Conservation (phyloP, 2,888 invertebrate species). For the Cosmopolites sordidus region DNA sequence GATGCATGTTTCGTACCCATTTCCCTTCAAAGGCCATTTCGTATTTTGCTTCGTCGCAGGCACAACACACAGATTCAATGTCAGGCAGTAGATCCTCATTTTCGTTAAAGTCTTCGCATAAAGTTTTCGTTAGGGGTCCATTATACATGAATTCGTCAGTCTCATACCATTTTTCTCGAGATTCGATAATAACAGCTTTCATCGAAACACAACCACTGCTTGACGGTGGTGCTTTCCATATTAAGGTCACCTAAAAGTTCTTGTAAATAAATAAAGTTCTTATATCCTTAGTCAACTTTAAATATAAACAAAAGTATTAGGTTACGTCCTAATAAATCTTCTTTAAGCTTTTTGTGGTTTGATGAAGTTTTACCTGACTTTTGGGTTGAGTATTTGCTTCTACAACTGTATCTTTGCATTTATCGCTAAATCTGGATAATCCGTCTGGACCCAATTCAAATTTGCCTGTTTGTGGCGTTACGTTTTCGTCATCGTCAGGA, state of each 20-base stretch:
- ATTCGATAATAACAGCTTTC: slow-evolving; percentile 71
- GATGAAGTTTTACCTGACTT: slow-evolving; percentile 57
- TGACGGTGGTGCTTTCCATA: slow-evolving; percentile 75
- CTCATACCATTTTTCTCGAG: slow-evolving; percentile 71
- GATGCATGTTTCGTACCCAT: slow-evolving; percentile 92
- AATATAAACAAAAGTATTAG: no score
- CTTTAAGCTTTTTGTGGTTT: no score
- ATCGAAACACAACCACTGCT: slow-evolving; percentile 78
- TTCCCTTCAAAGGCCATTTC: slow-evolving; percentile 85
- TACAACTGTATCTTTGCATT: slow-evolving; percentile 74
- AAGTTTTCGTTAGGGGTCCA: slow-evolving; percentile 60
- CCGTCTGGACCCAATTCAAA: slow-evolving; percentile 66
- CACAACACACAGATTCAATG: slow-evolving; percentile 73
- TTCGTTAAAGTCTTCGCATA: slow-evolving; percentile 64
- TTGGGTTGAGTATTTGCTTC: slow-evolving; percentile 74
- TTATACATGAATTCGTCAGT: slow-evolving; percentile 53
- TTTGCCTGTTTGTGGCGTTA: slow-evolving; percentile 48
- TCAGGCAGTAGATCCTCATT: slow-evolving; percentile 59
- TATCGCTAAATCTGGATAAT: slow-evolving; percentile 67
- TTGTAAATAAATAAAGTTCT: background rate
- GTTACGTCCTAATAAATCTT: no score
- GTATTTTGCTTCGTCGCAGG: slow-evolving; percentile 95
- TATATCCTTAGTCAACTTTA: no score
- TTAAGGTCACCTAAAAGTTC: slow-evolving; percentile 17
- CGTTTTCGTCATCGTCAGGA: slow-evolving; percentile 37